phyloP scores from a whole-genome alignment of 2,113 vertebrate species.

The Catharus fuscescens region DNA sequence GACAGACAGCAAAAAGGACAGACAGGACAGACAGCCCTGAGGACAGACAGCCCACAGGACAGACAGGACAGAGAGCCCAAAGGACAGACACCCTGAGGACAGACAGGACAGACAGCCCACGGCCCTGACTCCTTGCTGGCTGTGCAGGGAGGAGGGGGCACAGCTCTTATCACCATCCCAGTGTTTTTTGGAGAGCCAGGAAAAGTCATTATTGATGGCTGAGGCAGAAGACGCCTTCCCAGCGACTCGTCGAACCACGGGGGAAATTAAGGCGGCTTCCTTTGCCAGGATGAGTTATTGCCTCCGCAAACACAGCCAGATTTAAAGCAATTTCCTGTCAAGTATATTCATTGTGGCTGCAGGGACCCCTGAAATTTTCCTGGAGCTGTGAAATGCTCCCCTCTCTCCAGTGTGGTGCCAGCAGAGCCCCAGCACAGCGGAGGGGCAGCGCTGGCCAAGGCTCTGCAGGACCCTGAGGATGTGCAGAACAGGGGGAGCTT shows the following conservation, averaged over 20 bases:
- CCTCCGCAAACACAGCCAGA: conserved; percentile 60
- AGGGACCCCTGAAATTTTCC: conserved; percentile 44
- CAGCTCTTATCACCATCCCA: neutral
- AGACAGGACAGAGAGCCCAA: too few species aligned
- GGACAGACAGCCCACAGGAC: neutral
- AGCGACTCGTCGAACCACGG: conserved; percentile 50
- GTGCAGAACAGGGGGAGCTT: neutral
- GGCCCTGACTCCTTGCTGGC: neutral
- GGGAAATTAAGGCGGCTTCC: conserved; percentile 69
- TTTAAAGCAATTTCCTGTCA: conserved; percentile 66
- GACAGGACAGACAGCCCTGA: neutral
- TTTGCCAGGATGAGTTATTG: conserved; percentile 58
- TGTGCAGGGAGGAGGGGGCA: neutral
- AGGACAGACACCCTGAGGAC: too few species aligned
- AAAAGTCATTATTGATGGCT: conserved; percentile 59
- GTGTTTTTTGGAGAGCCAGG: neutral
- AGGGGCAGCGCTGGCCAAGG: neutral
- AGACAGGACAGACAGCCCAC: neutral
- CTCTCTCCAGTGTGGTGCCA: neutral
- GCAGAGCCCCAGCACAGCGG: fast-evolving
- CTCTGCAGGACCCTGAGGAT: neutral
- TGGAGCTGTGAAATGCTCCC: neutral
- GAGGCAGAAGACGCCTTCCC: conserved; percentile 49
- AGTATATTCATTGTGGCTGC: conserved; percentile 35
- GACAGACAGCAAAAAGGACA: too few species aligned